Percentiles rank a stretch among this genome's conserved stretches.
These are phyloP conservation scores for Lophotis ruficrista DNA, from an alignment of 2,113 vertebrate species.

Conservation along the genomic window DNA sequence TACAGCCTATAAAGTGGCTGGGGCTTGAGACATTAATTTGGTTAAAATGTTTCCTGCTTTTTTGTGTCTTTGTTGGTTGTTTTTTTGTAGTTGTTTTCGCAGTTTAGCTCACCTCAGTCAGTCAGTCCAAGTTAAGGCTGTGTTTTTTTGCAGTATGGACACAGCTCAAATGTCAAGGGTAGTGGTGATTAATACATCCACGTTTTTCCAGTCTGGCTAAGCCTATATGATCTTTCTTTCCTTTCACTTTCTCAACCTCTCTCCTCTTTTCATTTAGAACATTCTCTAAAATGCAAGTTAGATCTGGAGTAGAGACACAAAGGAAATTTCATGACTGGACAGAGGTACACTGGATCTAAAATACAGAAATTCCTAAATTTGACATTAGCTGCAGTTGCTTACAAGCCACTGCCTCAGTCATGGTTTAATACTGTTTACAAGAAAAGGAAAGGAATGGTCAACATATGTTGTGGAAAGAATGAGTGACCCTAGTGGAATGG, in stretches of 20 bases:
- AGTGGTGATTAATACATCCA: background rate
- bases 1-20: background rate
- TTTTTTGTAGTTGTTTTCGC: background rate
- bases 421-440: constrained; percentile 35
- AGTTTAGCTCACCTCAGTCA: background rate
- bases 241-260: background rate
- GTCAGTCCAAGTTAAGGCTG: background rate
- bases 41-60: background rate
- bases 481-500: constrained; percentile 31
- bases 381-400: background rate
- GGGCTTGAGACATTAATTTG: background rate
- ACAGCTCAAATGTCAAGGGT: background rate
- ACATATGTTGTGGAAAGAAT: constrained; percentile 50
- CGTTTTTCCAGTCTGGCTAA: background rate
- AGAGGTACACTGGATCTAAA: background rate
- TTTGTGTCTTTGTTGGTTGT: background rate
- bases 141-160: background rate
- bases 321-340: background rate
- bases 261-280: background rate
- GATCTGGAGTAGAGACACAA: background rate
- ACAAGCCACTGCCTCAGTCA: background rate
- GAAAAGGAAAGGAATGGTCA: constrained; percentile 52
- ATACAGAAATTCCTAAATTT: background rate
- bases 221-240: background rate
- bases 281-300: background rate